Base-by-base conservation (phyloP, 2,113 vertebrate species). In the Vombatus ursinus region DNA sequence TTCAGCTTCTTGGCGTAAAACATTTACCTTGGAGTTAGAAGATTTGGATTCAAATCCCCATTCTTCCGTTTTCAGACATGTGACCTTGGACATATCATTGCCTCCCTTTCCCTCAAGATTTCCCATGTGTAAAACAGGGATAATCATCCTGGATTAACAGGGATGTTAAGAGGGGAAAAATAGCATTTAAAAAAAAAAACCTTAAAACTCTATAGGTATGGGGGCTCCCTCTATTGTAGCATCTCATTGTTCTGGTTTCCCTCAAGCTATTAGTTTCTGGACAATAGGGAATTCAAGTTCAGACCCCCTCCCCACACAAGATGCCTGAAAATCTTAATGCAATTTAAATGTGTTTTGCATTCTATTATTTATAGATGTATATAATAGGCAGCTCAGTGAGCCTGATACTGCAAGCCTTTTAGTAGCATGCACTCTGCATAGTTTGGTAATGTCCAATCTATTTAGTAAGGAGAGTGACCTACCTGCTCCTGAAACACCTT, bases 351-450 rank as follows among this genome's bases (percentile, higher is more conserved):
- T 37, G 16, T 28, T 53, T 50, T 48, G 53, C 91, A 90, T 31
- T 37, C 31, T 52, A 22, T 52, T 54, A 31, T 90, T 50, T n/a
- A 53, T 2, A 91, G 54, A n/a, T 11, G 93, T 6, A 84, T 84
- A 16, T 84, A 84, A 84, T 84, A 96, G 24, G 90, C 44, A 54
- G 44, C 12, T 0, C 0, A n/a, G 44, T 25, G 9, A 28, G 44
- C 9, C 53, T 19, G 49, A 3, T 0, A 1, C n/a, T 2, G 48
- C 8, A 0, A 0, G 5, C 49, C 0, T 0, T 1, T 37, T 8
- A 8, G 12, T 0, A 19, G 0, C 68, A 44, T 52, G 92, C 3
- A 19, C 16, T 51, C 7, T 24, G 3, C 0, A n/a, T 5, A 44
- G 1, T 0, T 68, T 0, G 6, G 9, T 4, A 52, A 0, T 6